phyloP scores from a whole-genome alignment of 2,888 invertebrate species.

The Xanthia icteritia region DNA sequence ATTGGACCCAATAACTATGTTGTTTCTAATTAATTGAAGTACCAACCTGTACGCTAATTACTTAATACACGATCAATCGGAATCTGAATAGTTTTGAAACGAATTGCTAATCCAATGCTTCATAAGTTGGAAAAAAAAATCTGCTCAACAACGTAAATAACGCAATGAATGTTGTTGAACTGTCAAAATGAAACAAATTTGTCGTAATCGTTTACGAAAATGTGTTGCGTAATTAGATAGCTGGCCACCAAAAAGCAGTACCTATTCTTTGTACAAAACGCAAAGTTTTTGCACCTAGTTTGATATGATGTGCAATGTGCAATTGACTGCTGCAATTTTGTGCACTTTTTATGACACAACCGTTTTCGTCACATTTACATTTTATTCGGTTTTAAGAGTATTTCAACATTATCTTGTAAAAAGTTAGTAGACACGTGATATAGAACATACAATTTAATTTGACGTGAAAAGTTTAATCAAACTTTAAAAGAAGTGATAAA shows the following conservation, averaged over 20 bases:
- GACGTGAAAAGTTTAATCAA: too few species aligned
- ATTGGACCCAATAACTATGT: too few species aligned
- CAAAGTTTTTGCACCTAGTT: not conserved
- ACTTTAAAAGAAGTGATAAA: not conserved
- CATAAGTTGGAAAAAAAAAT: too few species aligned
- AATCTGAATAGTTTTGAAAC: too few species aligned
- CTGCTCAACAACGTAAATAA: too few species aligned
- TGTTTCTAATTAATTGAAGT: not conserved
- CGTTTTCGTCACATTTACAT: not conserved
- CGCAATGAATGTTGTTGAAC: too few species aligned
- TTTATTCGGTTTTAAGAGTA: not conserved
- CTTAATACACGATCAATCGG: too few species aligned
- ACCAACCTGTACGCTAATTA: not conserved
- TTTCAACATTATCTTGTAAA: constrained; percentile 6
- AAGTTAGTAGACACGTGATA: not conserved
- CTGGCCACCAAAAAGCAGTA: not conserved
- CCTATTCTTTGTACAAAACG: not conserved
- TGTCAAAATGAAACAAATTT: too few species aligned
- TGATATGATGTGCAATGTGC: not conserved
- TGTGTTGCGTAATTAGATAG: too few species aligned
- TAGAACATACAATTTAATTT: not conserved
- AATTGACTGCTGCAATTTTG: not conserved
- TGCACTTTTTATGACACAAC: not conserved
- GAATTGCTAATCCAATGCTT: too few species aligned
- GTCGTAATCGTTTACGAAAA: too few species aligned